Base-by-base conservation (phyloP, 1,140 invertebrate genomes). In the Rhynchophorus ferrugineus region DNA sequence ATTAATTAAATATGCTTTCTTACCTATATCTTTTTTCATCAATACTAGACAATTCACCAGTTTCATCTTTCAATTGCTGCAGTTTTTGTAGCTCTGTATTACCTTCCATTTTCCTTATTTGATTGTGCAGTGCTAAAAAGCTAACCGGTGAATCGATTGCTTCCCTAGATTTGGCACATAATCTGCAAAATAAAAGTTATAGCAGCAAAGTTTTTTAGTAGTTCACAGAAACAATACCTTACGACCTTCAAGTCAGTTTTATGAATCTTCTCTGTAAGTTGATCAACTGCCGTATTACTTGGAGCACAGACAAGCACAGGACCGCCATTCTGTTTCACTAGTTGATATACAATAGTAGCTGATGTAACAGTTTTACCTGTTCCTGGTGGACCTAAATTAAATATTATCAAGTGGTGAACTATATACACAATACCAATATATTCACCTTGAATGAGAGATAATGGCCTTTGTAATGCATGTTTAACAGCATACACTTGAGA, bases 331-430 rank as follows among this genome's bases (percentile, higher is more conserved):
- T 96, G 91, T 69, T 95, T 91, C 0, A 95, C 94, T 22, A 99
- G 74, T 70, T 99, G 97, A 68, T 98, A 99, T 0, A 99, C 96
- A 62, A 99, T 95, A 0, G 96, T 98, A 0, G 97, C 97, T 5
- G 96, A 99, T 1, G 97, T 99, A 0, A 99, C 96, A 0, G 97
- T 99, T 74, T 99, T 99, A 1, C 96, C 95, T 0, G 95, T 99
- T 20, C 93, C 92, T 2, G 92, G 92, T 0, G 85, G 85, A 1
- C 85, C 53, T 54, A 22, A 34, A 24, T 45, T 19, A 34, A 33
- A 11, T 13, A 17, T 19, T 19, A n/a, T n/a, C n/a, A n/a, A n/a
- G n/a, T n/a, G n/a, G n/a, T n/a, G n/a, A 33, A 8, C 8, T 20
- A 21, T 3, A 11, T 49, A 16, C 11, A 49, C 9, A 41, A 3